phyloP scores from a whole-genome alignment of 2,888 invertebrate species.

The Corbicula japonica region DNA sequence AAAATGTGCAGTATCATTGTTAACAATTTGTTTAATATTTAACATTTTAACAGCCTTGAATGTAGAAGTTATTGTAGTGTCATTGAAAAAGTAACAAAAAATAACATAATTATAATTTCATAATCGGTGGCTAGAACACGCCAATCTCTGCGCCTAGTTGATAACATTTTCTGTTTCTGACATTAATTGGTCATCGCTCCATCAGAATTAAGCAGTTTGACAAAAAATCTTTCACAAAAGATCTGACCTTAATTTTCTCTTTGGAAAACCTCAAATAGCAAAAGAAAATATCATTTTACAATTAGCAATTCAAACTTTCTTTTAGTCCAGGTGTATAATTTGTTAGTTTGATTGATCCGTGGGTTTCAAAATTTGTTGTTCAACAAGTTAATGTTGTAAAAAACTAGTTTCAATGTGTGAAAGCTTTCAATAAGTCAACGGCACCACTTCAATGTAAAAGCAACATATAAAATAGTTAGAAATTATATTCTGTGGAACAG shows the following conservation, averaged over 20 bases:
- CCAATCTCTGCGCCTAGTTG: too few species aligned
- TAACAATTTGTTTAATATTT: too few species aligned
- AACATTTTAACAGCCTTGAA: too few species aligned
- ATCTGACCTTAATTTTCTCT: constrained; percentile 25
- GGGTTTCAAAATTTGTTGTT: constrained; percentile 2
- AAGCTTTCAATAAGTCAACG: too few species aligned
- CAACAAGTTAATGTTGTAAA: constrained; percentile 3
- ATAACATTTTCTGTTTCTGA: constrained; percentile 13
- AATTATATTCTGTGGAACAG: too few species aligned
- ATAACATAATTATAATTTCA: too few species aligned
- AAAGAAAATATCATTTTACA: constrained; percentile 34
- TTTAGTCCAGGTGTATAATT: constrained; percentile 27
- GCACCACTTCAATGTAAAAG: too few species aligned
- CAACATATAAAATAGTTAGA: too few species aligned
- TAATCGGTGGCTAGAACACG: too few species aligned
- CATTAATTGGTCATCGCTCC: constrained; percentile 12
- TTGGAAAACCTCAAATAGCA: constrained; percentile 11
- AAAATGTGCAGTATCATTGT: too few species aligned
- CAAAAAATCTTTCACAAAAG: constrained; percentile 1
- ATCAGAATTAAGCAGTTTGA: constrained; percentile 2
- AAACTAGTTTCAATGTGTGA: constrained; percentile 3
- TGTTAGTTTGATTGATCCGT: constrained; percentile 18
- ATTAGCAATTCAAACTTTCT: constrained; percentile 3
- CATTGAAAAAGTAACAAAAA: too few species aligned
- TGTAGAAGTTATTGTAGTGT: too few species aligned